These are phyloP conservation scores for Nomada goodeniana DNA, from an alignment of 2,888 invertebrate genomes.

Conservation along the genomic window DNA sequence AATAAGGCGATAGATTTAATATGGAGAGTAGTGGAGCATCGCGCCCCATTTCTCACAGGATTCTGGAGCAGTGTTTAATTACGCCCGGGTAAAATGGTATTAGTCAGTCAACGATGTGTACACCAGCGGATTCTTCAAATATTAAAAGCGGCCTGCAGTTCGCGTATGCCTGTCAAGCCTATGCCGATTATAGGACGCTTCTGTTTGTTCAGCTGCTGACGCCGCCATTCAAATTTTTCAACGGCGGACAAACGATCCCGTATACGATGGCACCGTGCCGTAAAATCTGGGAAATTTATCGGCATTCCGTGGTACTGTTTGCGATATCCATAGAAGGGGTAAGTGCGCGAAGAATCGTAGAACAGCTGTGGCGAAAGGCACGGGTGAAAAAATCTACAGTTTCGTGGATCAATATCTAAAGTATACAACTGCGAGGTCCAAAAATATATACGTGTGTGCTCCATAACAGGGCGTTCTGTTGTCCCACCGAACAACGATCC, in stretches of 20 bases:
- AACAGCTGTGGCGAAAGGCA: background rate
- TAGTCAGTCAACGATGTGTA: constrained; percentile 28
- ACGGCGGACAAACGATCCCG: constrained; percentile 33
- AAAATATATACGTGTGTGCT: background rate
- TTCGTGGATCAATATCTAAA: background rate
- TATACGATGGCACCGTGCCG: background rate
- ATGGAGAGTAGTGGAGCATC: background rate
- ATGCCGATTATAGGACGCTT: constrained; percentile 50
- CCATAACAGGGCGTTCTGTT: background rate
- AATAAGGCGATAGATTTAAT: background rate
- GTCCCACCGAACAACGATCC: background rate
- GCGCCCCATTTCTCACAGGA: constrained; percentile 37
- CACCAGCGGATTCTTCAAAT: constrained; percentile 59
- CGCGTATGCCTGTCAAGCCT: constrained; percentile 25
- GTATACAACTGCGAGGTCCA: background rate
- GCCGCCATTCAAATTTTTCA: constrained; percentile 49
- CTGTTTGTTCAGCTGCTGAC: constrained; percentile 58
- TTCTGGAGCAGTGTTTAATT: constrained; percentile 45
- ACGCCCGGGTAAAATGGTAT: constrained; percentile 25
- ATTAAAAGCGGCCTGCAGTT: constrained; percentile 43
- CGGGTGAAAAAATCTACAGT: too few relatives aligned
- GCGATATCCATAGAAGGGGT: constrained; percentile 17
- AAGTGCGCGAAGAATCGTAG: background rate
- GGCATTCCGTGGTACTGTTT: constrained; percentile 32
- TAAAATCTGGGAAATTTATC: constrained; percentile 38